Evolutionary conservation across 2,113 vertebrate genomes (phyloP), one percentile per base, ranked within the genome.

Genomic region (Neogobius melanostomus): DNA sequence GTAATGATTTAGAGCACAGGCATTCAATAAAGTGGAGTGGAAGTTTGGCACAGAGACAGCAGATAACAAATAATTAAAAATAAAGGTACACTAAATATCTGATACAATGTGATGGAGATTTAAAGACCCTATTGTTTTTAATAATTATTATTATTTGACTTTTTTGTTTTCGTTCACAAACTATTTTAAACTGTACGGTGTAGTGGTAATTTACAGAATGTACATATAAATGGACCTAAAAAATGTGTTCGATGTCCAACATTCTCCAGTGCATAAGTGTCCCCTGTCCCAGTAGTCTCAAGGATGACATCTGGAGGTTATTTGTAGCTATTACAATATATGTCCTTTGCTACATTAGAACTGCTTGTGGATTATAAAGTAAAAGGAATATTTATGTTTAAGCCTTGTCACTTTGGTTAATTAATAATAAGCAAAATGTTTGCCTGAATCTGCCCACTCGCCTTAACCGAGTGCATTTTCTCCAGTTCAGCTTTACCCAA

Each of bases 281-380:
- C 21, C 3, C 8, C 2, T 65, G 28, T 21, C 66, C 51, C n/a
- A 49, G 28, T 45, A 69, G 66, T 52, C 43, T 65, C 8, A 68
- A 86, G 68, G 73, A 60, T 1, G 87, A 82, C 88, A 87, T 69
- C 87, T 86, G 57, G 54, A 61, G 88, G 79, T 53, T 45, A 71
- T 64, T n/a, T 8, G 51, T 5, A 11, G 66, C 80, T 21, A 85
- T 28, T 86, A 75, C 86, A 88, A 54, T 21, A n/a, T 46, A n/a
- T 56, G 21, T 2, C 21, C 42, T 62, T 57, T 36, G 8, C 21
- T 6, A 6, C 11, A 11, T 12, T 21, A 21, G 52, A 11, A 12
- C 28, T 36, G 28, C 28, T 3, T 36, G 11, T 59, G 56, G 56
- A 57, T 52, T n/a, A 52, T 52, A 6, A 52, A 51, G 4, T 52